Evolutionary conservation across 2,888 invertebrate genomes (phyloP).

Genomic region (Cyclophora punctaria): DNA sequence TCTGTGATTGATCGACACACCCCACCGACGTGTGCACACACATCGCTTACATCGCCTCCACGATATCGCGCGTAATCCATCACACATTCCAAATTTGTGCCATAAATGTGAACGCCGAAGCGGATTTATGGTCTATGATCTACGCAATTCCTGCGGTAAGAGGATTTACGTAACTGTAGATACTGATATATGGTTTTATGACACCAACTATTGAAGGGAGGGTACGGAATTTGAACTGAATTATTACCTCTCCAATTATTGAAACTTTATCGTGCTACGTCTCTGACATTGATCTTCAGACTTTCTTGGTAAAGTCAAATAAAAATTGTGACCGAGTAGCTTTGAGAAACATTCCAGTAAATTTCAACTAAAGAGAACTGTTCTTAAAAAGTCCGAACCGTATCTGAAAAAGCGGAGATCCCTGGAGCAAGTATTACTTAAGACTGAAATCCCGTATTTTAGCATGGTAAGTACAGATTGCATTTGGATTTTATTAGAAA

Average conservation of each 20-base stretch:
- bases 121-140: slow-evolving; percentile 21
- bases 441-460: slow-evolving; percentile 35
- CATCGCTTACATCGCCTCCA: slow-evolving; percentile 49
- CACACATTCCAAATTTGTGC: slow-evolving; percentile 44
- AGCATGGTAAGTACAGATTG: slow-evolving; percentile 31
- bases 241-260: neutral
- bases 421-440: slow-evolving; percentile 28
- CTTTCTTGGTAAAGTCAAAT: neutral
- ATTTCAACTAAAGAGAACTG: slow-evolving; percentile 27
- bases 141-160: slow-evolving; percentile 17
- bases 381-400: slow-evolving; percentile 28
- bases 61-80: slow-evolving; percentile 58
- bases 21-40: slow-evolving; percentile 55
- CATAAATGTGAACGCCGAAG: slow-evolving; percentile 25
- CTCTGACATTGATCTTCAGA: no score
- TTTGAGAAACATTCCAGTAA: slow-evolving; percentile 14
- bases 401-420: slow-evolving; percentile 26
- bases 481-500: slow-evolving; percentile 42
- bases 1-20: slow-evolving; percentile 68
- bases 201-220: slow-evolving; percentile 5
- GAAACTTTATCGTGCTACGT: no score
- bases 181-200: slow-evolving; percentile 12
- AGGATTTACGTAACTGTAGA: slow-evolving; percentile 13
- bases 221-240: slow-evolving; percentile 4
- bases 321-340: neutral